Conservation (phyloP, 2,113 vertebrate genomes). For the Tricholaema leucomelas region DNA sequence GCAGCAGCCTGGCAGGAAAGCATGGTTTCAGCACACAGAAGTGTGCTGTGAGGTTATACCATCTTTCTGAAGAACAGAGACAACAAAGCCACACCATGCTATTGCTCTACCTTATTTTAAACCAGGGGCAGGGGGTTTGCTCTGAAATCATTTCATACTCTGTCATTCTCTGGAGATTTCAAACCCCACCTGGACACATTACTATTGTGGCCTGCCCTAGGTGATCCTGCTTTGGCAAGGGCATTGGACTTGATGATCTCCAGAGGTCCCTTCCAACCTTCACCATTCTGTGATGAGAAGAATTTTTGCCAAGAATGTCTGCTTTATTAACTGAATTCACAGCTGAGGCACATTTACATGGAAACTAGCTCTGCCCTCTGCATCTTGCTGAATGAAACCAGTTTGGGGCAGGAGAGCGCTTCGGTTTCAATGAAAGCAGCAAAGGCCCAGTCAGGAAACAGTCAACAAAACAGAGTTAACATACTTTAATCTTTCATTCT, state of each 20-base stretch:
- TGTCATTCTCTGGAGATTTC: neutral
- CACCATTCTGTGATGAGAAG: neutral
- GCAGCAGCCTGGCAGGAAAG: neutral
- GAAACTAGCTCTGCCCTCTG: neutral
- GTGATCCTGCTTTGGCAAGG: no score
- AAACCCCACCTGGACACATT: no score
- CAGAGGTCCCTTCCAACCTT: no score
- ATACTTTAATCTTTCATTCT: neutral
- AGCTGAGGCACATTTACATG: neutral
- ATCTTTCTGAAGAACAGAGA: neutral
- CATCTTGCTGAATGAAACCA: neutral
- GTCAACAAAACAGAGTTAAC: constrained; percentile 2
- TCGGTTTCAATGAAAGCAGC: neutral
- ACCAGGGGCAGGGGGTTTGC: neutral
- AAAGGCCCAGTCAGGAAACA: neutral
- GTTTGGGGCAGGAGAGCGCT: neutral
- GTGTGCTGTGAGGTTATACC: neutral
- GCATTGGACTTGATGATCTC: no score
- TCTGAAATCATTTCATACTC: neutral
- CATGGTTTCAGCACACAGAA: neutral
- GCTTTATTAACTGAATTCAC: neutral
- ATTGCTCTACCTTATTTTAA: neutral
- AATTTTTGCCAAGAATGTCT: neutral
- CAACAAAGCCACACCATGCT: neutral
- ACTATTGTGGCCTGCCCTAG: no score